phyloP scores from a whole-genome alignment of 2,797 vertebrate species.

The Semaprochilodus insignis region DNA sequence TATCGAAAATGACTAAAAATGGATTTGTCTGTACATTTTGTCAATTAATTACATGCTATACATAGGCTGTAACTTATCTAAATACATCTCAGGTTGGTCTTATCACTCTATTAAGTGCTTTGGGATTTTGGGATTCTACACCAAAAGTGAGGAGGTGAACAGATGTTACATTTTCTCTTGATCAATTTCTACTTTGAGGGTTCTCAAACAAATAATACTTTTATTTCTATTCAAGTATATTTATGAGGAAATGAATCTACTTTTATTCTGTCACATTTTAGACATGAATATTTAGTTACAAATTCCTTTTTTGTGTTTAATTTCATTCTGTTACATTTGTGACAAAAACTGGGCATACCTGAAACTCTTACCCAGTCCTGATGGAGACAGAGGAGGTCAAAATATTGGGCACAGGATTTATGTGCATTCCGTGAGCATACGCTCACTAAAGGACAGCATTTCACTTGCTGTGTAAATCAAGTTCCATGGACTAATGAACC shows the following conservation, averaged over 20 bases:
- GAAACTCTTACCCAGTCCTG: neutral
- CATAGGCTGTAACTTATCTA: constrained; percentile 6
- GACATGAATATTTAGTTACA: too few relatives aligned
- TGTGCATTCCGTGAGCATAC: constrained; percentile 64
- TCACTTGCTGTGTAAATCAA: constrained; percentile 48
- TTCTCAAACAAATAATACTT: too few relatives aligned
- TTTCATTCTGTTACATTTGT: neutral
- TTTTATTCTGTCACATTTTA: too few relatives aligned
- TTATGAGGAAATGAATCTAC: too few relatives aligned
- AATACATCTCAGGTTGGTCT: neutral
- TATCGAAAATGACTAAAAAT: neutral
- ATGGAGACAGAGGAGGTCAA: constrained; percentile 67
- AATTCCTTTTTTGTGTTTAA: neutral
- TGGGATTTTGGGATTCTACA: constrained; percentile 5
- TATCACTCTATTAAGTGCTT: neutral
- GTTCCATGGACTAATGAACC: neutral
- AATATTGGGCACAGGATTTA: constrained; percentile 80
- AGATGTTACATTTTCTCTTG: neutral
- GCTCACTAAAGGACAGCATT: constrained; percentile 37
- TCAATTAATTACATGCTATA: neutral
- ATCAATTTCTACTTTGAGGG: too few relatives aligned
- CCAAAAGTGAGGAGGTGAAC: constrained; percentile 28
- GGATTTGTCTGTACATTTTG: neutral
- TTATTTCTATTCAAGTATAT: too few relatives aligned
- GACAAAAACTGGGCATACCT: neutral